phyloP scores from a whole-genome alignment of 2,113 vertebrate species.

The Vimba vimba region DNA sequence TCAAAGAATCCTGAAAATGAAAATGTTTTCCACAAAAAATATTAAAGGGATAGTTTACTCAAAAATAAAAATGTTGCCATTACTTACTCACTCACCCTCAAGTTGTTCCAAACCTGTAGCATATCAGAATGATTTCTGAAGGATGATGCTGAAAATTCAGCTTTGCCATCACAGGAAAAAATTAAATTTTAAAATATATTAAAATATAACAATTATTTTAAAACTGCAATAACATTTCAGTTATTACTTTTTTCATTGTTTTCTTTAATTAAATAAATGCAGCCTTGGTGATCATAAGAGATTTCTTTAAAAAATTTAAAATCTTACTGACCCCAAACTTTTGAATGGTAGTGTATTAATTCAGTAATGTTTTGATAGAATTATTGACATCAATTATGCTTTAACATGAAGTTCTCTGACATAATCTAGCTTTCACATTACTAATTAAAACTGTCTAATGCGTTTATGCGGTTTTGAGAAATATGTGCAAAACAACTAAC shows the following conservation, averaged over 20 bases:
- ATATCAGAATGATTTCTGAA: not conserved
- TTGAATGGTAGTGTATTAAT: not conserved
- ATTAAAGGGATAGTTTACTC: no score
- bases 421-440: not conserved
- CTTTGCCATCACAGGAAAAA: not conserved
- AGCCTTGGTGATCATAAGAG: no score
- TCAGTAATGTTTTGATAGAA: not conserved
- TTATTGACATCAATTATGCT: not conserved
- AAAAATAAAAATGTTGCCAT: no score
- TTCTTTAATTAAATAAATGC: not conserved
- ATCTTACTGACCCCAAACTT: not conserved
- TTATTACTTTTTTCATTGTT: not conserved
- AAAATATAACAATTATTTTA: not conserved
- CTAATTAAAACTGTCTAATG: not conserved
- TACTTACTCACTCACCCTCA: no score
- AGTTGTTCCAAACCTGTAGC: no score
- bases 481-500: not conserved
- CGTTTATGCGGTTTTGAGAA: not conserved
- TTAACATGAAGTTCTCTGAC: not conserved
- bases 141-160: not conserved
- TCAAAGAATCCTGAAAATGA: no score
- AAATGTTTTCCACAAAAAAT: no score
- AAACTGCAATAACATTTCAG: not conserved
- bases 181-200: not conserved
- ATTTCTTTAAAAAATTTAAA: no score